These are phyloP conservation scores for Scolanthus callimorphus DNA, from an alignment of 92 coral and sea anemone species.

Conservation along the genomic window DNA sequence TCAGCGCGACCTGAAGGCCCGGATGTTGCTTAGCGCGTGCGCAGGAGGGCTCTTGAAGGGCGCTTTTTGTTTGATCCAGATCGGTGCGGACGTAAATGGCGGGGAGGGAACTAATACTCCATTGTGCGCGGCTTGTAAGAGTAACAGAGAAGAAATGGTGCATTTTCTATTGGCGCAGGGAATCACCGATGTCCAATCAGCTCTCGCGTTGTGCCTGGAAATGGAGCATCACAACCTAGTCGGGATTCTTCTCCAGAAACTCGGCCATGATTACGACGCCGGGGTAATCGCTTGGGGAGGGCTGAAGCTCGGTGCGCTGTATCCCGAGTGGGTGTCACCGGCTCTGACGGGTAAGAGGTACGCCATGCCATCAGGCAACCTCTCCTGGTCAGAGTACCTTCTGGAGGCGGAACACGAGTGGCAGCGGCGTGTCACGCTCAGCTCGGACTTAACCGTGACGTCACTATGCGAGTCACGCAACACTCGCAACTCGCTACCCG, in stretches of 20 bases:
- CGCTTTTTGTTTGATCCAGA: conserved; percentile 72
- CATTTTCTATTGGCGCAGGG: conserved; percentile 77
- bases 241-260: conserved; percentile 83
- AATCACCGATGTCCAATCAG: conserved; percentile 81
- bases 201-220: conserved; percentile 79
- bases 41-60: conserved; percentile 77
- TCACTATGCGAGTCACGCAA: not conserved
- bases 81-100: conserved; percentile 93
- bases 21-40: conserved; percentile 81
- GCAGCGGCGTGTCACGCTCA: conserved; percentile 22
- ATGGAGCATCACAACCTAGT: conserved; percentile 66
- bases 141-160: conserved; percentile 77
- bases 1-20: conserved; percentile 63
- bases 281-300: conserved; percentile 91
- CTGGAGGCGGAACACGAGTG: conserved; percentile 62
- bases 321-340: conserved; percentile 81
- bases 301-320: conserved; percentile 81
- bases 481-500: conserved; percentile 7
- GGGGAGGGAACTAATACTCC: conserved; percentile 84
- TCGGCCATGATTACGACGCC: conserved; percentile 92
- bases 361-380: conserved; percentile 33
- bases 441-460: not conserved
- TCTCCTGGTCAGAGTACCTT: conserved; percentile 51
- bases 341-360: conserved; percentile 72
- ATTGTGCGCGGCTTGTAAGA: conserved; percentile 80